These are phyloP conservation scores for Urophycis tenuis DNA, from an alignment of 2,797 vertebrate genomes.

Conservation along the genomic window DNA sequence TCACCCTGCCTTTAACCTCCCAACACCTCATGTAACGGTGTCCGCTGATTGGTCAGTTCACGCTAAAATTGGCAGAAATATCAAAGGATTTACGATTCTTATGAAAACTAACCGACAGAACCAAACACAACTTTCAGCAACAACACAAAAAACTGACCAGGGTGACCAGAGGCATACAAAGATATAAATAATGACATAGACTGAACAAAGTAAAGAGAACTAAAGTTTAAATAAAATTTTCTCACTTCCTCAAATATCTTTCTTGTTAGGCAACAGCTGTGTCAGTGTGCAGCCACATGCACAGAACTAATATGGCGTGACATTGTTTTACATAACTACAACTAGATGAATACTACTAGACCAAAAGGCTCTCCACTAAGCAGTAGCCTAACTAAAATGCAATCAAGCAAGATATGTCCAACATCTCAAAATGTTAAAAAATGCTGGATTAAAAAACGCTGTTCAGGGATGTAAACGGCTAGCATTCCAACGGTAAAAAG, in stretches of 20 bases:
- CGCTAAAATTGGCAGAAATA: not conserved
- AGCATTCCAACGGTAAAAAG: too few relatives aligned
- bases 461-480: too few relatives aligned
- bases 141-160: not conserved
- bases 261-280: not conserved
- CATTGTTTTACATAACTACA: not conserved
- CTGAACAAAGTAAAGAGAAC: too few relatives aligned
- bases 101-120: too few relatives aligned
- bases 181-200: not conserved
- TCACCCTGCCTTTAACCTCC: slow-evolving; percentile 36
- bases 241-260: not conserved
- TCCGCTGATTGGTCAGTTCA: slow-evolving; percentile 42
- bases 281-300: not conserved
- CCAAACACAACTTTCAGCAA: not conserved
- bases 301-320: not conserved
- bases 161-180: not conserved
- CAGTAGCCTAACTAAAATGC: too few relatives aligned
- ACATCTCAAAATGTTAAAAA: too few relatives aligned
- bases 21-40: slow-evolving; percentile 26
- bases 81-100: too few relatives aligned
- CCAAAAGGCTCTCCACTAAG: too few relatives aligned
- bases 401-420: too few relatives aligned
- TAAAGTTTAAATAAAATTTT: not conserved
- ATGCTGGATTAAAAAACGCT: too few relatives aligned
- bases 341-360: not conserved